A percentile compares a stretch with the other conserved stretches of the same genome.
Evolutionary conservation across 2,888 invertebrate species (phyloP).

Genomic region (Lysandra bellargus): DNA sequence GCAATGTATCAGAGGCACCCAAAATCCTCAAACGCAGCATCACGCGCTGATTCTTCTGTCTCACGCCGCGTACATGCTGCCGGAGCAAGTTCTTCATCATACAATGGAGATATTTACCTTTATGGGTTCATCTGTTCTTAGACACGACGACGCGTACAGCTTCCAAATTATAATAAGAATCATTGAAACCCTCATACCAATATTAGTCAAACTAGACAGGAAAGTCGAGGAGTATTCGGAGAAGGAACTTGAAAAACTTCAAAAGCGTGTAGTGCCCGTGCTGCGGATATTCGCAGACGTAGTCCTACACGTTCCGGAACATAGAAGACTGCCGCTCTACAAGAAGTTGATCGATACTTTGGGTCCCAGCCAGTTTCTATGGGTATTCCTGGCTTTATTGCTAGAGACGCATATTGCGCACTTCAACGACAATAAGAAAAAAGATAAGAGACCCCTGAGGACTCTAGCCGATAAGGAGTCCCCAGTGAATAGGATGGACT

Average conservation of each 20-base stretch:
- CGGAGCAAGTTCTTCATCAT: constrained; percentile 92
- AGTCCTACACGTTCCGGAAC: constrained; percentile 94
- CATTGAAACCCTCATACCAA: constrained; percentile 93
- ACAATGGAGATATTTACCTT: constrained; percentile 99
- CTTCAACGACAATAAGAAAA: constrained; percentile 72
- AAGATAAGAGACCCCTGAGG: constrained; percentile 54
- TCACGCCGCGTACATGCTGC: constrained; percentile 87
- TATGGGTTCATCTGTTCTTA: constrained; percentile 95
- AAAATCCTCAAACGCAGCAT: constrained; percentile 97
- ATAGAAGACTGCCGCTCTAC: constrained; percentile 91
- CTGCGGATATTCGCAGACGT: constrained; percentile 95
- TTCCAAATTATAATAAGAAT: constrained; percentile 95
- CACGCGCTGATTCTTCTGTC: constrained; percentile 93
- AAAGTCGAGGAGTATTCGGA: constrained; percentile 60
- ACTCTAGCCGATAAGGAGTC: constrained; percentile 68
- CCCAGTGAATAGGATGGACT: constrained; percentile 82
- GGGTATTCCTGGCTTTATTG: constrained; percentile 86
- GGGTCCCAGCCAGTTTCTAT: constrained; percentile 82
- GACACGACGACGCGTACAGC: constrained; percentile 97
- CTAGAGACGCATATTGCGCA: constrained; percentile 86
- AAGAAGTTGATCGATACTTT: constrained; percentile 88
- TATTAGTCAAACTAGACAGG: constrained; percentile 82
- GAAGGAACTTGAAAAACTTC: constrained; percentile 63
- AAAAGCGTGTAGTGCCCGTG: constrained; percentile 82
- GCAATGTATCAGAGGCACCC: constrained; percentile 92